Conservation (phyloP, 2,797 vertebrate genomes). For the Lutjanus campechanus region DNA sequence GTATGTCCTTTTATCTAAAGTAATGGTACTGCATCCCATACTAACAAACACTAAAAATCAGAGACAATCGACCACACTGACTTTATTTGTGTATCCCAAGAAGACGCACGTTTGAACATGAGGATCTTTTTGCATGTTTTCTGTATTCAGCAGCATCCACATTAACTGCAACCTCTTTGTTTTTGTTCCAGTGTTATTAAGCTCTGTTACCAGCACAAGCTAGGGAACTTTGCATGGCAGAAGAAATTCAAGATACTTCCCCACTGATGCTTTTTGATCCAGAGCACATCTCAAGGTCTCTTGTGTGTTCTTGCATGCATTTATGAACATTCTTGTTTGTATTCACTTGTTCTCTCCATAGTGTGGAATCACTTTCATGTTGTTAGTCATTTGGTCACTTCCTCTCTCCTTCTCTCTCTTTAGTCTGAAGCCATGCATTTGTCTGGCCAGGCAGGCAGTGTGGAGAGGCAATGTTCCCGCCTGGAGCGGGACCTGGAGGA, state of each 20-base stretch:
- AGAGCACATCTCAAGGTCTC: slow-evolving; percentile 45
- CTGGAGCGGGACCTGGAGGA: slow-evolving; percentile 84
- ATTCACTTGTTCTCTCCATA: background rate
- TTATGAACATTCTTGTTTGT: slow-evolving; percentile 9
- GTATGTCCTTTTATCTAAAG: slow-evolving; percentile 71
- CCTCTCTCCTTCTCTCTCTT: background rate
- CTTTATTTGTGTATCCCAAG: background rate
- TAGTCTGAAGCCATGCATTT: slow-evolving; percentile 67
- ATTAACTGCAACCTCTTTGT: slow-evolving; percentile 25
- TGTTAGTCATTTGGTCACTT: background rate
- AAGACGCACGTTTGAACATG: background rate
- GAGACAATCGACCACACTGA: background rate
- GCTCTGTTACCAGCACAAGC: slow-evolving; percentile 23
- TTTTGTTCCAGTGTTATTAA: slow-evolving; percentile 51
- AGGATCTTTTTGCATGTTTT: slow-evolving; percentile 41
- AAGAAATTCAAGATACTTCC: slow-evolving; percentile 40
- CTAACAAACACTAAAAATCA: slow-evolving; percentile 49
- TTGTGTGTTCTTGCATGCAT: slow-evolving; percentile 28
- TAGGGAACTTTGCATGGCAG: slow-evolving; percentile 66
- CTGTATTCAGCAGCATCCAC: background rate
- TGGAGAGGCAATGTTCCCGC: slow-evolving; percentile 60
- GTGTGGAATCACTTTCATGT: background rate
- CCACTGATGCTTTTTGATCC: slow-evolving; percentile 39
- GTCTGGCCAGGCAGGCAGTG: slow-evolving; percentile 57
- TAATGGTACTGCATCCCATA: background rate